phyloP scores from a whole-genome alignment of 1,140 invertebrate species.

The Calephelis nemesis region DNA sequence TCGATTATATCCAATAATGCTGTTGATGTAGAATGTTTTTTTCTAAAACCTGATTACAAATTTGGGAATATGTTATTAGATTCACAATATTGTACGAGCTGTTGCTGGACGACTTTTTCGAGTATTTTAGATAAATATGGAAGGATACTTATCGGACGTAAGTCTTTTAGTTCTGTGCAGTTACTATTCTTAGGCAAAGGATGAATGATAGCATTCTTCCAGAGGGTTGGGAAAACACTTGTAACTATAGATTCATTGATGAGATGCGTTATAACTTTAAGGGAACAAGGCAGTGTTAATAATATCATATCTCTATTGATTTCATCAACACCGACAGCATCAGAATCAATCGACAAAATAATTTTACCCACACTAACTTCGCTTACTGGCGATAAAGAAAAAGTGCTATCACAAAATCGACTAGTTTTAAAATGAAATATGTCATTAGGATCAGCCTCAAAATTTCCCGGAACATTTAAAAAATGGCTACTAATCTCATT shows the following conservation, averaged over 20 bases:
- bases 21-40: not conserved
- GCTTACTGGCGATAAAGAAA: not conserved
- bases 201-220: not conserved
- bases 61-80: not conserved
- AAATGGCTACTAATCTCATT: too few species aligned
- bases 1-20: not conserved
- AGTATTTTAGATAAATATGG: not conserved
- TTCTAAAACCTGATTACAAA: not conserved
- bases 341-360: not conserved
- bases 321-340: not conserved
- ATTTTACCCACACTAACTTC: not conserved
- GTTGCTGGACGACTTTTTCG: not conserved
- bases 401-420: not conserved
- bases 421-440: too few species aligned
- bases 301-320: not conserved
- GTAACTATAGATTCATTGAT: not conserved
- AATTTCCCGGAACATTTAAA: too few species aligned
- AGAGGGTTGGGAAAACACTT: not conserved
- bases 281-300: not conserved
- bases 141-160: not conserved
- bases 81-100: not conserved
- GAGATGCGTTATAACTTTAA: not conserved
- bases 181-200: not conserved
- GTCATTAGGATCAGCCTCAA: too few species aligned
- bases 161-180: not conserved